phyloP scores from a whole-genome alignment of 2,797 vertebrate genomes.

The Gila robusta region DNA sequence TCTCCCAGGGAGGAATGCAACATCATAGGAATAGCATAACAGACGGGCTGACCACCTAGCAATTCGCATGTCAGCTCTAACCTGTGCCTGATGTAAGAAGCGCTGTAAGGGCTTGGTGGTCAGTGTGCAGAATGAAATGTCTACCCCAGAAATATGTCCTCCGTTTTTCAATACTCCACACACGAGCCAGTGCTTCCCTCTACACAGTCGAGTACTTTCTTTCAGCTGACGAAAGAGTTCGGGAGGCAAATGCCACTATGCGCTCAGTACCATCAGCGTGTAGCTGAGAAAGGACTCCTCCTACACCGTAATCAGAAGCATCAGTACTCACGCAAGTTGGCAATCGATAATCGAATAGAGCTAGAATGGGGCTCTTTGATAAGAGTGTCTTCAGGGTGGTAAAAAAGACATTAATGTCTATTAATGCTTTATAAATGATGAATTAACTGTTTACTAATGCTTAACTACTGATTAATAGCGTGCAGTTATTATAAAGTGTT shows the following conservation, averaged over 20 bases:
- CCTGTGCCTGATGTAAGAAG: not conserved
- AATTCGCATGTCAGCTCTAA: not conserved
- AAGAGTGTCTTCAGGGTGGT: not conserved
- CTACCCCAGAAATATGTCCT: not conserved
- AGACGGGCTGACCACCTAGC: not conserved
- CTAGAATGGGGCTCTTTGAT: not conserved
- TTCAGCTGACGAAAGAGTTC: constrained; percentile 20
- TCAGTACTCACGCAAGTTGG: not conserved
- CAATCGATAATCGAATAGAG: not conserved
- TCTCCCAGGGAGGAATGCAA: not conserved
- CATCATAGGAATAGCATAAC: not conserved
- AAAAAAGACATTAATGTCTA: too few relatives aligned
- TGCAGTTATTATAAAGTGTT: too few relatives aligned
- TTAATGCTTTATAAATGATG: too few relatives aligned
- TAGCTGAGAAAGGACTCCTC: constrained; percentile 17
- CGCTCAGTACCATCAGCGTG: constrained; percentile 35
- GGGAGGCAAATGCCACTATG: constrained; percentile 39
- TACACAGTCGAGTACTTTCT: constrained; percentile 43
- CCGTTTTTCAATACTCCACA: not conserved
- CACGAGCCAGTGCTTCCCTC: constrained; percentile 32
- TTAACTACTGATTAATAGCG: too few relatives aligned
- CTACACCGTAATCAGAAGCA: constrained; percentile 3
- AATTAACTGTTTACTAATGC: too few relatives aligned
- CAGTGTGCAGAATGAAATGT: not conserved
- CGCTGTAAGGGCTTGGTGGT: not conserved